Evolutionary conservation across 2,888 invertebrate genomes (phyloP), one percentile per base, ranked within the genome.

Genomic region (Pheosia gnoma): DNA sequence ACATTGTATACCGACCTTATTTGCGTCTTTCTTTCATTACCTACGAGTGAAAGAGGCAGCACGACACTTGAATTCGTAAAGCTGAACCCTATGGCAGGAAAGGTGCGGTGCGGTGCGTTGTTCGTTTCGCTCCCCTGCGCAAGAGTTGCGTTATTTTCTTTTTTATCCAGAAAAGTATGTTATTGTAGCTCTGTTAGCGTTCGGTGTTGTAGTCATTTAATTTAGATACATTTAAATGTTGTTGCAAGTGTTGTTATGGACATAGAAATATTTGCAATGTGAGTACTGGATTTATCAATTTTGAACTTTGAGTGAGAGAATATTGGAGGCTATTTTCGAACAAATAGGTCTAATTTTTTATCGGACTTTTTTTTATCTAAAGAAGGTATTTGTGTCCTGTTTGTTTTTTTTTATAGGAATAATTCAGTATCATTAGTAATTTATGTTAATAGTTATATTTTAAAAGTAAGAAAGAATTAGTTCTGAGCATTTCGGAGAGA

Each of bases 71-170:
- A 70, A 71, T 74, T 66, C 65, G 74, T 53, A 52, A 61, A 58
- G 59, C 63, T 71, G 68, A 70, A 75, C 74, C 72, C 68, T 75
- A 56, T 13, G 49, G 55, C 66, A 66, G 71, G 75, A 74, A 74
- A 70, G 75, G 75, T 75, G 75, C 72, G 74, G 75, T 75, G 75
- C 72, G 74, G 75, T 72, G 62, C 37, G 75, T 70, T 70, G 68
- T 72, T 67, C 72, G 75, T 72, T 67, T 65, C 77, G 77, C 75
- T 77, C 74, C 74, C 75, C 62, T 77, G 77, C 72, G 77, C 74
- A 71, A 70, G 77, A 70, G 77, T 70, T 57, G 68, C 59, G 69
- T 72, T 75, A 68, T 75, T 68, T 67, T 52, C 7, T 25, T 51
- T 53, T 38, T 4, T 11, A 63, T 45, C 51, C 25, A n/a, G 38